Conservation (phyloP, 2,888 invertebrate genomes). For the Xestia rhomboidea region DNA sequence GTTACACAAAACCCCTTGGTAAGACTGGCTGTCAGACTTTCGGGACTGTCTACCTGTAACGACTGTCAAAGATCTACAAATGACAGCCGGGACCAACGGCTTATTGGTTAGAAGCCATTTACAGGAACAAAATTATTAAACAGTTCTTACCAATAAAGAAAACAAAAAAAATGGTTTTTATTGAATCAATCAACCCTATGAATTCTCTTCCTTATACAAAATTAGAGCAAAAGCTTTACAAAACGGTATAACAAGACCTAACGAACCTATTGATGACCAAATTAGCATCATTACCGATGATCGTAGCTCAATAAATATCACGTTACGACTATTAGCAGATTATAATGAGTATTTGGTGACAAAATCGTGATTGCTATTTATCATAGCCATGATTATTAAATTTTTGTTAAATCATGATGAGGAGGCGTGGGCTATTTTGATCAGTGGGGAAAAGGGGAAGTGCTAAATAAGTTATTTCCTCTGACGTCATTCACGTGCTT, state of each 20-base stretch:
- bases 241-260: slow-evolving; percentile 32
- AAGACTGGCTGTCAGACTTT: too few species aligned
- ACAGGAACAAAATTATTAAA: neutral
- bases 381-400: slow-evolving; percentile 24
- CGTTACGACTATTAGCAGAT: slow-evolving; percentile 32
- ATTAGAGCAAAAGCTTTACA: slow-evolving; percentile 22
- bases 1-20: too few species aligned
- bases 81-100: too few species aligned
- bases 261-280: slow-evolving; percentile 20
- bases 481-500: slow-evolving; percentile 31
- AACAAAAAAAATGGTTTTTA: neutral
- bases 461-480: slow-evolving; percentile 39
- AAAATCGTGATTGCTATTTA: slow-evolving; percentile 55
- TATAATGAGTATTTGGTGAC: slow-evolving; percentile 26
- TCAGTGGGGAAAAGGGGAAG: slow-evolving; percentile 23
- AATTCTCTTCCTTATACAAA: slow-evolving; percentile 21
- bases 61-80: too few species aligned
- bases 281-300: slow-evolving; percentile 39
- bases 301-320: slow-evolving; percentile 28
- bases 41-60: too few species aligned
- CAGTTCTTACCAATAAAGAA: neutral
- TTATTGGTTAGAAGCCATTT: neutral
- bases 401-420: slow-evolving; percentile 19
- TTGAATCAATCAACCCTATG: slow-evolving; percentile 35
- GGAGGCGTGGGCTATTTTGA: neutral